Evolutionary conservation across 2,113 vertebrate genomes (phyloP).

Genomic region (Rissa tridactyla): DNA sequence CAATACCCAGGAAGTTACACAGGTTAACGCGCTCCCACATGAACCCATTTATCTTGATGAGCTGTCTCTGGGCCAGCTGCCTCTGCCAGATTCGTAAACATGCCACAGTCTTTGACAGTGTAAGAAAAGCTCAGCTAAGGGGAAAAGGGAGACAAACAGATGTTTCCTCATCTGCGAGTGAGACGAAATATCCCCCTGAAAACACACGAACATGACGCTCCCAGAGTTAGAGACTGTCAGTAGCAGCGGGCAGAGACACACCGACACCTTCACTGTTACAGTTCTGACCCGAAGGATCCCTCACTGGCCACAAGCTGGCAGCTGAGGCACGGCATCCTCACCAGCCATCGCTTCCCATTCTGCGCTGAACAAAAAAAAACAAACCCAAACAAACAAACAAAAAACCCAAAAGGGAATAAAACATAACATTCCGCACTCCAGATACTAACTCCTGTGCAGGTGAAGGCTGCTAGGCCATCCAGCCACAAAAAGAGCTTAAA

Average conservation of each 20-base stretch:
- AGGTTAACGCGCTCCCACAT: background rate
- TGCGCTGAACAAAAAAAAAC: background rate
- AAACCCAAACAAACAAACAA: background rate
- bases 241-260: background rate
- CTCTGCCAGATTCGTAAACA: background rate
- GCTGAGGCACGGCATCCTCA: background rate
- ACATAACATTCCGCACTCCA: background rate
- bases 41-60: background rate
- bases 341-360: background rate
- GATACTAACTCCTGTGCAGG: background rate
- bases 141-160: background rate
- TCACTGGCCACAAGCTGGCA: background rate
- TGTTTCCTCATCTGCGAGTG: background rate
- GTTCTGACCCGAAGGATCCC: background rate
- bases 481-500: background rate
- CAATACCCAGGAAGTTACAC: background rate
- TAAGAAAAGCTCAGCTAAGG: background rate
- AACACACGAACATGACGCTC: fast-evolving
- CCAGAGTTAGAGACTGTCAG: background rate
- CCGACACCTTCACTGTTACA: background rate
- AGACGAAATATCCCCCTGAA: background rate
- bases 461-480: background rate
- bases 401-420: background rate
- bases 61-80: background rate
- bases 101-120: background rate